Evolutionary conservation across 2,797 vertebrate species (phyloP), one percentile per base, ranked within the genome.

Genomic region (Pseudochaenichthys georgianus): DNA sequence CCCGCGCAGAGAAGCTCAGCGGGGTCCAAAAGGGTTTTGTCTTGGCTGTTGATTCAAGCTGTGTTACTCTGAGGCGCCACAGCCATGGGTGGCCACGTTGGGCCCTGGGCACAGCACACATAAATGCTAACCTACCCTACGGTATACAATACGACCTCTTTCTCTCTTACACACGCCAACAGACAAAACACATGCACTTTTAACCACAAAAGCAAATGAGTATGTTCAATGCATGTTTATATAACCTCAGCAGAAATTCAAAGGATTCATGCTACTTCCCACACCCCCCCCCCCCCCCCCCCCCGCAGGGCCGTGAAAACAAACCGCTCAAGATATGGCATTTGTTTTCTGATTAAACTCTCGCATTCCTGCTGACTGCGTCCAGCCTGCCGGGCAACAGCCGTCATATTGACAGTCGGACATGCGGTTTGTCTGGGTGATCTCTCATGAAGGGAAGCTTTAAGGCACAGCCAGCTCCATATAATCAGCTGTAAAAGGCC

Each of bases 341-440:
- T 94, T 94, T 92, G 90, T 94, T 84, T 87, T 87, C 79, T 85
- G 87, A 92, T 93, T 90, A 90, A 92, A 94, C 87, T 88, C 87
- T 81, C 77, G 2, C 93, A 94, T 95, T 94, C 94, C 93, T 81
- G 79, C 75, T 64, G 70, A 76, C 82, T 78, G 82, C 34, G 73
- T 75, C 80, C 15, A 64, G 92, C 82, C 67, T 83, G 81, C 94
- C 82, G 34, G 81, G 93, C 88, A 94, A 94, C 94, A 77, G 86
- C 88, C 80, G 42, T 92, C 91, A 92, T 90, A 80, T 86, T 93
- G 92, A 93, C 86, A 78, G 91, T 88, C n/a, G 61, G 93, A 93
- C 85, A 59, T 88, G 86, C 31, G 41, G 78, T 92, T 87, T 82
- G 88, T 89, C 77, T 52, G 82, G 82, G 73, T 66, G 87, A 88